Base-by-base conservation (phyloP, 2,888 invertebrate genomes). In the Laspeyria flexula region DNA sequence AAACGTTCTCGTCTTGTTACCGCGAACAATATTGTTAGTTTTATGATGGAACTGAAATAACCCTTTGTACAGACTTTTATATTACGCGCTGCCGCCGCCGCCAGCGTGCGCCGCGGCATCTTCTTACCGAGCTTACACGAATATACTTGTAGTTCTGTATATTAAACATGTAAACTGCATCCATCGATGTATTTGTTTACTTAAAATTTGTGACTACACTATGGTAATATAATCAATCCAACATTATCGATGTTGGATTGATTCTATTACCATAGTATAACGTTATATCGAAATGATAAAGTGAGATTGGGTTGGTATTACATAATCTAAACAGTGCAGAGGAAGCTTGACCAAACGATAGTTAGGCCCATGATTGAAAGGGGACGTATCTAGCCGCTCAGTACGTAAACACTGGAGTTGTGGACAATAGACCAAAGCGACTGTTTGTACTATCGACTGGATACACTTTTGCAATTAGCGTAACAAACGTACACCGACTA, bases 21-120 rank as follows among this genome's bases (percentile, higher is more conserved):
- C 83, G 76, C 85, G 71, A 82, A 83, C 88, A 86, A 88, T 88
- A 88, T 91, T 90, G 89, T 91, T 90, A 90, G 88, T 88, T 90
- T 90, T 90, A 87, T 88, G 86, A 87, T 82, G 83, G 77, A 83
- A 79, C 79, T 80, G 74, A 79, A 78, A 78, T 76, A 85, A 85
- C 81, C 85, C 83, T 86, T 87, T 87, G 86, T 86, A 73, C 74
- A 64, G 65, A 72, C 66, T 76, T 82, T 82, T 68, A 77, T 78
- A 75, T 71, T 52, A 44, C 47, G 51, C 60, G n/a, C n/a, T n/a
- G n/a, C n/a, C n/a, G n/a, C n/a, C n/a, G n/a, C n/a, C n/a, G n/a
- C n/a, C n/a, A n/a, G n/a, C n/a, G n/a, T 48, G 61, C 30, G 44
- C 7, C 31, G 48, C 38, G 49, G 51, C 56, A 50, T 71, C 58